These are phyloP conservation scores for Dolichomitus sp. DNA, from an alignment of 2,888 invertebrate genomes.

Conservation along the genomic window DNA sequence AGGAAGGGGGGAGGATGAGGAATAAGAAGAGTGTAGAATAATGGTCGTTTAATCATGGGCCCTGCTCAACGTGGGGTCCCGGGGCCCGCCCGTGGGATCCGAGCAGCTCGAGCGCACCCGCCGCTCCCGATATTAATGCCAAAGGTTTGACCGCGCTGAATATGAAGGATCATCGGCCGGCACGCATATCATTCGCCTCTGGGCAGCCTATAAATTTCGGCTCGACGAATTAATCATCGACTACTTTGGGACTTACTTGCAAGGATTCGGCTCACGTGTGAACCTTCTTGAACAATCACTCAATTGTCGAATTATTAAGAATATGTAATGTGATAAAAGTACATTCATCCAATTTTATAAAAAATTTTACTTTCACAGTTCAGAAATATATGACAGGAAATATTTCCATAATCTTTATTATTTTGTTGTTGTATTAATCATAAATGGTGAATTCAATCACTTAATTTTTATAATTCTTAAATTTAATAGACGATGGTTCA, in stretches of 20 bases:
- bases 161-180: conserved; percentile 48
- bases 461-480: no score
- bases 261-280: conserved; percentile 4
- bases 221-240: conserved; percentile 44
- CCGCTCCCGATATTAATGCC: conserved; percentile 61
- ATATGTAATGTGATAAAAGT: background rate
- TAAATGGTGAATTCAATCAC: no score
- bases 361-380: background rate
- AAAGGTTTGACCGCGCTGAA: conserved; percentile 48
- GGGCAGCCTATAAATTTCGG: conserved; percentile 42
- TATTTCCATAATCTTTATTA: no score
- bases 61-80: conserved; percentile 75
- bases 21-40: conserved; percentile 56
- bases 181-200: conserved; percentile 49
- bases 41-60: conserved; percentile 75
- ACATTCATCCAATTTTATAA: background rate
- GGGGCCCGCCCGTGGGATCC: conserved; percentile 72
- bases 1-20: background rate
- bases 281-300: conserved; percentile 17
- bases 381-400: background rate
- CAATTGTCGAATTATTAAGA: background rate
- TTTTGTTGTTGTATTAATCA: no score
- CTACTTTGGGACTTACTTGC: conserved; percentile 8
- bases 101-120: conserved; percentile 51
- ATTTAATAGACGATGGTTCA: no score